Base-by-base conservation (phyloP, 2,113 vertebrate species). In the Melospiza georgiana region DNA sequence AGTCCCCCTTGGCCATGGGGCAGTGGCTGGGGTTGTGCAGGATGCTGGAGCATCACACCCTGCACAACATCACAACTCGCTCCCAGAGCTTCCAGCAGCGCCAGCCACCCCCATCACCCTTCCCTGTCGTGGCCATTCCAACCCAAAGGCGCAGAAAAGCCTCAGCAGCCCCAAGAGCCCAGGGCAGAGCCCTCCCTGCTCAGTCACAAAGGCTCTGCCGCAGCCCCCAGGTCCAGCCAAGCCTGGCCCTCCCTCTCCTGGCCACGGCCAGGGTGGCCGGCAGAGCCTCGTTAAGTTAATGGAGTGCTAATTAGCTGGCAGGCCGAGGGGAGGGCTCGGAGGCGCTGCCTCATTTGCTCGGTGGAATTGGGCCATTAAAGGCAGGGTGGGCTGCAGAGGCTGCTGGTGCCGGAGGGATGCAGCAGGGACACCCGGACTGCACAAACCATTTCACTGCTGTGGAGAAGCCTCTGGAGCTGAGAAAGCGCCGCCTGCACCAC, bases 231-330 rank as follows among this genome's bases (percentile, higher is more conserved):
- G 30, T 24, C 65, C 73, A 51, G 89, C 73, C 89, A 81, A 91
- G 74, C 81, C 35, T 21, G 62, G 51, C 76, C 87, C 86, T 67
- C 48, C 67, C 72, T 81, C 23, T 5, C 11, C 92, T 85, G 91
- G 58, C 80, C 75, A 25, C 2, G 46, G 18, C 69, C 73, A 59
- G 68, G 83, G 74, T 65, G 46, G 57, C 39, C 1, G 13, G 91
- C 71, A 94, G 86, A 91, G 62, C 88, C 93, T 97, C 95, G 41
- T 97, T 96, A 97, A 97, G 66, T 89, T 97, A 97, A 98, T 96
- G 91, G 94, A 55, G 75, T 75, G 93, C 89, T 97, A 96, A 98
- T 97, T 98, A 82, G 66, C 95, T 96, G 97, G 80, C 97, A 97
- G 95, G 91, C 62, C 59, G 84, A 96, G 93, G 78, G 92, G 95